Percentiles rank a stretch among this genome's conserved stretches.
These are phyloP conservation scores for Mesopsocus fuscifrons DNA, from an alignment of 2,888 invertebrate genomes.

Conservation along the genomic window DNA sequence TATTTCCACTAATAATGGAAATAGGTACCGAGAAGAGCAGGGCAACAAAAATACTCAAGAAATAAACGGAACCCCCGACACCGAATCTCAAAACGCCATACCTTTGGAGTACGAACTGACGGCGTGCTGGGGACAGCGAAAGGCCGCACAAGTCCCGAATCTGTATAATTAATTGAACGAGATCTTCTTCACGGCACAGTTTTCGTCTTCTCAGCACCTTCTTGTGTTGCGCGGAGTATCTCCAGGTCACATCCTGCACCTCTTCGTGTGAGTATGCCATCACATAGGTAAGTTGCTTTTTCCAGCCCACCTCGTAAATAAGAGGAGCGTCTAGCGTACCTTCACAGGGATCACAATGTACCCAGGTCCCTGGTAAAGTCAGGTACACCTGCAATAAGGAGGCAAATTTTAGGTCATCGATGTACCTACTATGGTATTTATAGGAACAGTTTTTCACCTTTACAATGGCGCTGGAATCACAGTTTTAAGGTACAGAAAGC, in stretches of 20 bases:
- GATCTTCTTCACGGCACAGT: conserved; percentile 36
- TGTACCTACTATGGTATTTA: no score
- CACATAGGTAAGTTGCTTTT: conserved; percentile 68
- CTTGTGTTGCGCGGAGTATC: conserved; percentile 30
- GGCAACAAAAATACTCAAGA: no score
- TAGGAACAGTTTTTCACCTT: not conserved
- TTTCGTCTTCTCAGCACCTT: conserved; percentile 29
- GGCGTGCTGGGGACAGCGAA: not conserved
- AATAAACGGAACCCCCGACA: not conserved
- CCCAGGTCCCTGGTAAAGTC: conserved; percentile 52
- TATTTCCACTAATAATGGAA: not conserved
- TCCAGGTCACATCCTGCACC: conserved; percentile 88
- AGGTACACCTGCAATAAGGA: conserved; percentile 48
- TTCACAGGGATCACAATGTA: conserved; percentile 93
- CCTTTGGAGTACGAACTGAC: not conserved
- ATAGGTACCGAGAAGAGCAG: not conserved
- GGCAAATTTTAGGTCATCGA: not conserved
- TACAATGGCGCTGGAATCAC: no score
- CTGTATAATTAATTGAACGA: conserved; percentile 23
- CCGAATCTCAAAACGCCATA: not conserved
- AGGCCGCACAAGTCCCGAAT: not conserved
- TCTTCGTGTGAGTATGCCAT: conserved; percentile 79
- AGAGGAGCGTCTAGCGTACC: conserved; percentile 70
- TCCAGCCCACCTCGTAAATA: conserved; percentile 80
- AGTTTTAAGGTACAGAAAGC: no score